phyloP scores from a whole-genome alignment of 2,797 vertebrate genomes.

The Sandelia bainsii region DNA sequence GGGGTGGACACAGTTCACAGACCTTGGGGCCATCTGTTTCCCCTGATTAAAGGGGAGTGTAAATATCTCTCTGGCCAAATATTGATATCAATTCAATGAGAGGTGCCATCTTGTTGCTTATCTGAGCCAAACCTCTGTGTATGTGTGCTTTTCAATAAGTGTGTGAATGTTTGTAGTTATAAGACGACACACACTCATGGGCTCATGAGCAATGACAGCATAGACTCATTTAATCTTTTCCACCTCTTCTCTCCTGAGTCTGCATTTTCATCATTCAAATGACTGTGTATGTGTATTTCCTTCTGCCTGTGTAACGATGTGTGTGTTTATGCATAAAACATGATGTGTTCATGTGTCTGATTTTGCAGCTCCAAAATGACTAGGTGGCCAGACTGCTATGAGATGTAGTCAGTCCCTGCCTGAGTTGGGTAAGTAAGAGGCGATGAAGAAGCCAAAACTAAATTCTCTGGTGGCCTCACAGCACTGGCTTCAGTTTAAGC shows the following conservation, averaged over 20 bases:
- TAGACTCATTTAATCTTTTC: constrained; percentile 55
- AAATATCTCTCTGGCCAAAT: constrained; percentile 74
- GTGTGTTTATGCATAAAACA: constrained; percentile 73
- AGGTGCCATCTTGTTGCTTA: constrained; percentile 63
- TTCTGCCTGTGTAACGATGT: constrained; percentile 37
- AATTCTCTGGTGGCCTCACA: constrained; percentile 68
- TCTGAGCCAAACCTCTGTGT: constrained; percentile 57
- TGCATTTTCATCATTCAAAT: constrained; percentile 60
- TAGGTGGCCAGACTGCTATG: constrained; percentile 62
- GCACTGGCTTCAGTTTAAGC: constrained; percentile 72
- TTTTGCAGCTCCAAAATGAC: constrained; percentile 63
- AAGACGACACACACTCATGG: constrained; percentile 22
- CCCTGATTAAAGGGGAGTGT: constrained; percentile 77
- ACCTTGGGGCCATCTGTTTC: constrained; percentile 74
- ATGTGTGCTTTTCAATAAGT: constrained; percentile 30
- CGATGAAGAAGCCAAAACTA: constrained; percentile 60
- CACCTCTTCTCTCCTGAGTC: constrained; percentile 53
- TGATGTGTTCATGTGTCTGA: constrained; percentile 56
- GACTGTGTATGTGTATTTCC: constrained; percentile 7
- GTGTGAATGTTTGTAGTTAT: constrained; percentile 18
- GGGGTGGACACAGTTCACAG: constrained; percentile 73
- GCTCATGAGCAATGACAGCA: constrained; percentile 36
- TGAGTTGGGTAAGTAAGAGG: constrained; percentile 69
- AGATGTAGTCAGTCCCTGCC: constrained; percentile 58
- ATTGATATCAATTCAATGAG: constrained; percentile 73